Percentiles rank a stretch among this genome's conserved stretches.
These are phyloP conservation scores for Speoplatyrhinus poulsoni DNA, from an alignment of 2,113 vertebrate genomes.

Conservation along the genomic window DNA sequence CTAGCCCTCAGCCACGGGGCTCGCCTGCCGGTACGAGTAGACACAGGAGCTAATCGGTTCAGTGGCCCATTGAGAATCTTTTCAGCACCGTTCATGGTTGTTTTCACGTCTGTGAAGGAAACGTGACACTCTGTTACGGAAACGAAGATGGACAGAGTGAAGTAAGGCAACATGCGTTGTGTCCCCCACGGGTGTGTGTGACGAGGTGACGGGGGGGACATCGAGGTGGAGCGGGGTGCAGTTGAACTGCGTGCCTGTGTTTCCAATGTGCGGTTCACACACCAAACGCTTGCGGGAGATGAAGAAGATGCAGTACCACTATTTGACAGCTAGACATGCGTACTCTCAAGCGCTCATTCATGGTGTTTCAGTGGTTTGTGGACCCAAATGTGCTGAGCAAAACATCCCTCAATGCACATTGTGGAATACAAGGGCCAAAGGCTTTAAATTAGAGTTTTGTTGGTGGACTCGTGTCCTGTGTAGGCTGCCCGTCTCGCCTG, in stretches of 20 bases:
- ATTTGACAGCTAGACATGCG: too few relatives aligned
- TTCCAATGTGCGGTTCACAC: not conserved
- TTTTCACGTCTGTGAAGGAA: slow-evolving; percentile 7
- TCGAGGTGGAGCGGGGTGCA: slow-evolving; percentile 18
- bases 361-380: too few relatives aligned
- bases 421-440: slow-evolving; percentile 44
- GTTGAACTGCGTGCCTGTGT: slow-evolving; percentile 3
- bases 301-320: too few relatives aligned
- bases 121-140: not conserved
- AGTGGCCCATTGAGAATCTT: slow-evolving; percentile 13
- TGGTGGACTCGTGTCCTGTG: slow-evolving; percentile 63
- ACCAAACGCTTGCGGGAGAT: too few relatives aligned
- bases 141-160: not conserved
- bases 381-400: slow-evolving; percentile 27
- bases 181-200: slow-evolving; percentile 24
- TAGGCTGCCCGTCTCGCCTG: slow-evolving; percentile 65
- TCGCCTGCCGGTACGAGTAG: slow-evolving; percentile 45
- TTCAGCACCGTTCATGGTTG: slow-evolving; percentile 37
- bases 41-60: slow-evolving; percentile 52
- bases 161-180: slow-evolving; percentile 26
- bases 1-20: slow-evolving; percentile 25
- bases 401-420: slow-evolving; percentile 29
- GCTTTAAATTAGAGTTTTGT: slow-evolving; percentile 60
- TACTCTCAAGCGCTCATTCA: too few relatives aligned
- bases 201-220: slow-evolving; percentile 23